Percentiles rank a stretch among this genome's conserved stretches.
These are phyloP conservation scores for Hermaeophaga mercurialis DNA, from an alignment of 2,888 invertebrate genomes.

Conservation along the genomic window DNA sequence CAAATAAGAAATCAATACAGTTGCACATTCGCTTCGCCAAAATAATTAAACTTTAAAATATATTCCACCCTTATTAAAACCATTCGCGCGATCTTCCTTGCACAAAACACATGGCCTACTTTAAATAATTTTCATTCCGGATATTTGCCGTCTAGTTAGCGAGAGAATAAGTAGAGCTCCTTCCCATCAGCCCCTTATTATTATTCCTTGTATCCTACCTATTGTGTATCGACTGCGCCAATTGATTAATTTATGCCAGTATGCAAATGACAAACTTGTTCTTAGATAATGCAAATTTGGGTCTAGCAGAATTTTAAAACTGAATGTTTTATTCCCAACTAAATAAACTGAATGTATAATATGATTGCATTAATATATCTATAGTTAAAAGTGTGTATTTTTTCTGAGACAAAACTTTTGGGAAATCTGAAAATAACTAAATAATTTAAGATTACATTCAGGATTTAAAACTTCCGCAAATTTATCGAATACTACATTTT, in stretches of 20 bases:
- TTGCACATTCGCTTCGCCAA: constrained; percentile 32
- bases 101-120: constrained; percentile 37
- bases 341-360: too few relatives aligned
- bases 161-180: constrained; percentile 22
- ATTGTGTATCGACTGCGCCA: constrained; percentile 36
- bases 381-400: too few relatives aligned
- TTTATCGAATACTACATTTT: too few relatives aligned
- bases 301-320: too few relatives aligned
- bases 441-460: too few relatives aligned
- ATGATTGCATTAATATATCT: too few relatives aligned
- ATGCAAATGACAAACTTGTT: too few relatives aligned
- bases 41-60: constrained; percentile 37
- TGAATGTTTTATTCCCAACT: too few relatives aligned
- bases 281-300: too few relatives aligned
- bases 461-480: too few relatives aligned
- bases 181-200: constrained; percentile 38
- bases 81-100: constrained; percentile 32
- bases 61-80: constrained; percentile 37
- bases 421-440: too few relatives aligned
- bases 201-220: constrained; percentile 28
- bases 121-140: constrained; percentile 39
- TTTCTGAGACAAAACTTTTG: too few relatives aligned
- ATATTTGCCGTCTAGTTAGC: constrained; percentile 36
- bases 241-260: constrained; percentile 39
- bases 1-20: constrained; percentile 35